Percentiles rank a stretch among this genome's conserved stretches.
These are phyloP conservation scores for Selene dorsalis DNA, from an alignment of 2,797 vertebrate genomes.

Conservation along the genomic window DNA sequence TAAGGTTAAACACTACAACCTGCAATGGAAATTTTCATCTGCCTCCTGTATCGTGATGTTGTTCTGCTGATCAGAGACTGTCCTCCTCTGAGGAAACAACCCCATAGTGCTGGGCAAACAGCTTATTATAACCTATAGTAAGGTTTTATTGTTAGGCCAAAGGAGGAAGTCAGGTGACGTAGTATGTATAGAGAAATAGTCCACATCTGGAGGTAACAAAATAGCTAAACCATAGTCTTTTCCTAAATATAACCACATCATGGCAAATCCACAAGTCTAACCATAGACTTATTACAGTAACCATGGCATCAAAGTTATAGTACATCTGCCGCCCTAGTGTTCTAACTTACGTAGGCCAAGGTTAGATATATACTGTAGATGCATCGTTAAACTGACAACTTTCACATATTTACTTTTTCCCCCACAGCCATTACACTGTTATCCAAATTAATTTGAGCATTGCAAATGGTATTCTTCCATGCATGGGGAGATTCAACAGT, in stretches of 20 bases:
- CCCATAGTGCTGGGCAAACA: neutral
- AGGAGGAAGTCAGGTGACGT: neutral
- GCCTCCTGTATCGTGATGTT: neutral
- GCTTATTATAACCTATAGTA: neutral
- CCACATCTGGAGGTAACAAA: neutral
- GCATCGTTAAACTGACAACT: neutral
- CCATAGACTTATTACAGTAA: neutral
- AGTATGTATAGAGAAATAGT: neutral
- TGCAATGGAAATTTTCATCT: neutral
- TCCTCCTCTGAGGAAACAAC: neutral
- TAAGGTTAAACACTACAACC: neutral
- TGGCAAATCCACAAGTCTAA: neutral
- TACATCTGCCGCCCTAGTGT: neutral
- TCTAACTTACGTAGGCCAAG: neutral
- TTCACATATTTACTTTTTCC: neutral
- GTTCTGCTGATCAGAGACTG: neutral
- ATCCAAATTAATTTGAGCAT: conserved; percentile 47
- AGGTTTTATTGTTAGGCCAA: neutral
- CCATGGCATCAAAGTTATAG: neutral
- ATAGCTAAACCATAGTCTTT: neutral
- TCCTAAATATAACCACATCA: neutral
- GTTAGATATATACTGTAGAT: neutral
- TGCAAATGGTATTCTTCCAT: conserved; percentile 45
- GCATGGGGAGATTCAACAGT: conserved; percentile 32
- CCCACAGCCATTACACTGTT: conserved; percentile 3